Evolutionary conservation across 2,888 invertebrate genomes (phyloP).

Genomic region (Sepioteuthis lessoniana): DNA sequence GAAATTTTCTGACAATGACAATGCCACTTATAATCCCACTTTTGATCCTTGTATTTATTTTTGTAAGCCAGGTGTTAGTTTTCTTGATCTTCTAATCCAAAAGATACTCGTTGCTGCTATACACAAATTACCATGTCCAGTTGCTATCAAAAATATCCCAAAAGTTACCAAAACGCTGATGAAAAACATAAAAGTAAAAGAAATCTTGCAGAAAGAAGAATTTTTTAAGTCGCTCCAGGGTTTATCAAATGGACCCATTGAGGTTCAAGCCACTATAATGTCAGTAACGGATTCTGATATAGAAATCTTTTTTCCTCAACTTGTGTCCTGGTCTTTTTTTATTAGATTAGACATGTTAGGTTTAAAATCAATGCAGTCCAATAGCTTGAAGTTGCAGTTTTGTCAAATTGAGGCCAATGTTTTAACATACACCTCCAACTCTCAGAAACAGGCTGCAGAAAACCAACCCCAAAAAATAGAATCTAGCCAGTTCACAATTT

Average conservation of each 20-base stretch:
- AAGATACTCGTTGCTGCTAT: slow-evolving; percentile 62
- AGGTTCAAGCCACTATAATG: slow-evolving; percentile 62
- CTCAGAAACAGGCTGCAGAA: slow-evolving; percentile 38
- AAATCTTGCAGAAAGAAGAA: slow-evolving; percentile 38
- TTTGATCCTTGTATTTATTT: slow-evolving; percentile 61
- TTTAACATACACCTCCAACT: slow-evolving; percentile 57
- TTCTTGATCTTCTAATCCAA: slow-evolving; percentile 68
- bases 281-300: slow-evolving; percentile 57
- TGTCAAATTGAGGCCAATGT: slow-evolving; percentile 53
- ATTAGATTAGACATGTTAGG: slow-evolving; percentile 57
- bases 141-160: slow-evolving; percentile 59
- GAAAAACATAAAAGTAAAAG: background rate
- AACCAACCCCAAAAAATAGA: slow-evolving; percentile 56
- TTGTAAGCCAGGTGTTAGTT: slow-evolving; percentile 67
- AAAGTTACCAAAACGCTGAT: slow-evolving; percentile 57
- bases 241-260: slow-evolving; percentile 52
- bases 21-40: slow-evolving; percentile 62
- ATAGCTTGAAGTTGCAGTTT: background rate
- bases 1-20: slow-evolving; percentile 56
- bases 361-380: slow-evolving; percentile 54
- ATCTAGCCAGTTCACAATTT: slow-evolving; percentile 62
- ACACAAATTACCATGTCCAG: slow-evolving; percentile 60
- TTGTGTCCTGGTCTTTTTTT: slow-evolving; percentile 49
- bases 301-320: slow-evolving; percentile 51
- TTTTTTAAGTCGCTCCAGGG: slow-evolving; percentile 55